phyloP scores from a whole-genome alignment of 35 echinoderm and acorn worm species.

The Lytechinus pictus region DNA sequence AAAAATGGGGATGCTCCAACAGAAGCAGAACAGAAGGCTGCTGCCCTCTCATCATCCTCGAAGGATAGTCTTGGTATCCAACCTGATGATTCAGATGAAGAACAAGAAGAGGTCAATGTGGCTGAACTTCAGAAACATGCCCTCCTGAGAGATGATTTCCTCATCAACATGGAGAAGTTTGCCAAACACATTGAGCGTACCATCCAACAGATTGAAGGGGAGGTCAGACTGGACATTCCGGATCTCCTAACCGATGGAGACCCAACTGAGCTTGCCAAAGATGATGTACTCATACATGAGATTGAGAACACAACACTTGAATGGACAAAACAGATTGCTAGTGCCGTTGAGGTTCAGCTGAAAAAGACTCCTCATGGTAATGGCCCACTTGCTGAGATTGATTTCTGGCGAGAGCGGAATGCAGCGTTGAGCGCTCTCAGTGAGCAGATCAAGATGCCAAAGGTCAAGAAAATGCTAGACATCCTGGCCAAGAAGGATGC shows the following conservation, averaged over 20 bases:
- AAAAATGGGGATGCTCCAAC: constrained; percentile 88
- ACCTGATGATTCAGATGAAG: constrained; percentile 58
- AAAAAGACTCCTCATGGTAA: constrained; percentile 97
- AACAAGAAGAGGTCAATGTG: constrained; percentile 65
- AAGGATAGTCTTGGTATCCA: constrained; percentile 58
- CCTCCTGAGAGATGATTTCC: constrained; percentile 90
- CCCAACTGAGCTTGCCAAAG: constrained; percentile 80
- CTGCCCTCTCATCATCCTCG: constrained; percentile 67
- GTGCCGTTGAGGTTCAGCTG: constrained; percentile 82
- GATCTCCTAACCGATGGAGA: constrained; percentile 77
- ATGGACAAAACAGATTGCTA: constrained; percentile 94
- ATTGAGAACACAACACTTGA: constrained; percentile 87
- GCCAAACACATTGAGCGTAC: constrained; percentile 86
- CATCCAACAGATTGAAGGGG: constrained; percentile 98
- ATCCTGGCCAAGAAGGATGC: constrained; percentile 90
- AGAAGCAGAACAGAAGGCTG: constrained; percentile 68
- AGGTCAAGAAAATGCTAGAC: constrained; percentile 88
- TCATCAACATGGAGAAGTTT: constrained; percentile 99
- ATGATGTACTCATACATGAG: constrained; percentile 77
- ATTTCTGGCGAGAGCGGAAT: constrained; percentile 98
- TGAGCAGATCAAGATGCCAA: constrained; percentile 91
- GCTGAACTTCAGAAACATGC: constrained; percentile 74
- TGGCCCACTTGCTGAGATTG: constrained; percentile 94
- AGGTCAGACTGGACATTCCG: constrained; percentile 87
- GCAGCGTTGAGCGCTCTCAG: constrained; percentile 88